Evolutionary conservation across 1,140 invertebrate genomes (phyloP).

Genomic region (Trichonephila inaurata): DNA sequence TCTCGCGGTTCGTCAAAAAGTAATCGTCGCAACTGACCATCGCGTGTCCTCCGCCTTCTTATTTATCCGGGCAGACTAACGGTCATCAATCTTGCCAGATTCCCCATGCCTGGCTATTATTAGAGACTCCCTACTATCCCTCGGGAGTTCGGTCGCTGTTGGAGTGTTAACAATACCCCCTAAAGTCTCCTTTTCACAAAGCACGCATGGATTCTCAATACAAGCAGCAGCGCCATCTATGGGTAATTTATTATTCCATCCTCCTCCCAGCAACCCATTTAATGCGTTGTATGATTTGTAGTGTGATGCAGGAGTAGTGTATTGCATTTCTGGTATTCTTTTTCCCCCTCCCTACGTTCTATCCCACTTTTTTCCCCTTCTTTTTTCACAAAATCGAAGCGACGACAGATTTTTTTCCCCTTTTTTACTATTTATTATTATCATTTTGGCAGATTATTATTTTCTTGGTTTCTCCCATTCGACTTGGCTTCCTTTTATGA

Average conservation of each 20-base stretch:
- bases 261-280: slow-evolving; percentile 34
- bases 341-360: background rate
- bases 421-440: slow-evolving; percentile 66
- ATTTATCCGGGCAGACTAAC: slow-evolving; percentile 55
- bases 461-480: slow-evolving; percentile 55
- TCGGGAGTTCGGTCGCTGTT: slow-evolving; percentile 46
- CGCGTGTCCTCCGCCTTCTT: slow-evolving; percentile 64
- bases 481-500: slow-evolving; percentile 49
- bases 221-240: slow-evolving; percentile 64
- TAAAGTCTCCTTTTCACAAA: slow-evolving; percentile 59
- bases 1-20: slow-evolving; percentile 44
- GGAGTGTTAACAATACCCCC: slow-evolving; percentile 72
- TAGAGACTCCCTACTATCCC: slow-evolving; percentile 41
- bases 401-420: slow-evolving; percentile 15
- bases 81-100: slow-evolving; percentile 69
- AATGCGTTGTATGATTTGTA: slow-evolving; percentile 73
- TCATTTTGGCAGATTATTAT: slow-evolving; percentile 68
- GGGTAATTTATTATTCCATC: slow-evolving; percentile 71
- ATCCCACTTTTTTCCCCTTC: background rate
- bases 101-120: slow-evolving; percentile 60
- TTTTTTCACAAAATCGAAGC: slow-evolving; percentile 23
- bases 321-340: slow-evolving; percentile 64
- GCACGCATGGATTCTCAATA: slow-evolving; percentile 47
- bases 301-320: slow-evolving; percentile 46
- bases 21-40: slow-evolving; percentile 63